A percentile compares a stretch with the other conserved stretches of the same genome.
Conservation (phyloP, 2,888 invertebrate species). For the Himalopsyche tibetana region DNA sequence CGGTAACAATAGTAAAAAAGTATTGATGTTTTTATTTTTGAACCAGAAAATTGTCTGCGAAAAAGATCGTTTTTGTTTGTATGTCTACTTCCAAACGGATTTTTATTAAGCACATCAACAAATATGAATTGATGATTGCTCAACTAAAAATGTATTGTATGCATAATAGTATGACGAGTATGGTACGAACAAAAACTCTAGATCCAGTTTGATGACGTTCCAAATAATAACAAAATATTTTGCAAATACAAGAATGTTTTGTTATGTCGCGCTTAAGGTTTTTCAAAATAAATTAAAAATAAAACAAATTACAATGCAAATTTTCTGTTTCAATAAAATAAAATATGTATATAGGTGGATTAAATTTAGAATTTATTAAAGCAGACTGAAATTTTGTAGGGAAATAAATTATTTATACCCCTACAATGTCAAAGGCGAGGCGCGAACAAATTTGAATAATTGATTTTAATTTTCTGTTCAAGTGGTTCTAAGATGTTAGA, state of each 20-base stretch:
- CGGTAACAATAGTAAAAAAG: too few species aligned
- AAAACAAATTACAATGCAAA: constrained; percentile 19
- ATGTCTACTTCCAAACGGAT: too few species aligned
- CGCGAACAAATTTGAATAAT: constrained; percentile 63
- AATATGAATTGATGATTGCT: too few species aligned
- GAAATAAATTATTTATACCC: constrained; percentile 46
- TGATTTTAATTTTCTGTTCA: constrained; percentile 63
- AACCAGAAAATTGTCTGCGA: too few species aligned
- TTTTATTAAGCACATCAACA: too few species aligned
- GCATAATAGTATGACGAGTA: too few species aligned
- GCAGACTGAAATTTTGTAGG: constrained; percentile 34
- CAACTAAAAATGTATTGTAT: too few species aligned
- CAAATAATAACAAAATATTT: background rate
- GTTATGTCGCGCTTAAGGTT: background rate
- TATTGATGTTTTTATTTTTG: too few species aligned
- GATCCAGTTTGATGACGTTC: too few species aligned
- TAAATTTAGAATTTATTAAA: constrained; percentile 23
- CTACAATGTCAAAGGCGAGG: constrained; percentile 53
- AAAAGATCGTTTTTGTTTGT: too few species aligned
- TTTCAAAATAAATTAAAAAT: background rate
- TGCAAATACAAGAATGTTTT: background rate
- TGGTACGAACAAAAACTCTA: too few species aligned
- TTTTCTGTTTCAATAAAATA: constrained; percentile 19
- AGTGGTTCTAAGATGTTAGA: constrained; percentile 41
- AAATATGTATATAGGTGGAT: constrained; percentile 24